A percentile compares a stretch with the other conserved stretches of the same genome.
Evolutionary conservation across 2,113 vertebrate genomes (phyloP).

Genomic region (Pseudois nayaur): DNA sequence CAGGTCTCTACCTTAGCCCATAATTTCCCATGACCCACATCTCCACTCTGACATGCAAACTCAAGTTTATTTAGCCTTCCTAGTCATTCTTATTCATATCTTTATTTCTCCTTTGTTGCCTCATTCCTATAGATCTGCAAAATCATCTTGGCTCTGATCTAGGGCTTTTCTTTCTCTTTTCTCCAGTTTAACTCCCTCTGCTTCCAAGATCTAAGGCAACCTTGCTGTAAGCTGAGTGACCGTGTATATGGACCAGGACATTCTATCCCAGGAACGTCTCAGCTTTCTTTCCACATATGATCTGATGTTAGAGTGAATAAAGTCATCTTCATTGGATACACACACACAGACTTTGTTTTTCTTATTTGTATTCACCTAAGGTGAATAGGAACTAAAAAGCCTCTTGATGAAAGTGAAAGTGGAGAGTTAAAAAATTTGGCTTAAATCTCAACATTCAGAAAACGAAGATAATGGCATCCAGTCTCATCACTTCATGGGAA

Average conservation of each 20-base stretch:
- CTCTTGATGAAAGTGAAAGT: too few species aligned
- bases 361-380: not conserved
- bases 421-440: too few species aligned
- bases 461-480: too few species aligned
- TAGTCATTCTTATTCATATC: not conserved
- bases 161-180: not conserved
- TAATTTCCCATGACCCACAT: not conserved
- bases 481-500: too few species aligned
- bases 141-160: not conserved
- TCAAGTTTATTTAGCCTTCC: not conserved
- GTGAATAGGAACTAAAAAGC: too few species aligned
- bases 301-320: not conserved
- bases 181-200: not conserved
- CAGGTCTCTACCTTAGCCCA: not conserved
- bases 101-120: not conserved
- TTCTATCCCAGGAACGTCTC: not conserved
- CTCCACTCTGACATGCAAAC: not conserved
- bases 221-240: accelerated
- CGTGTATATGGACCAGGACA: too few species aligned
- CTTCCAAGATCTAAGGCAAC: not conserved
- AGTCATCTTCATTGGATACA: not conserved
- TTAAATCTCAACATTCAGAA: too few species aligned
- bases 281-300: not conserved
- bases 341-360: not conserved
- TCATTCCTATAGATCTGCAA: not conserved